Conservation (phyloP, 92 coral and sea anemone genomes). For the Epizoanthus ramosus region DNA sequence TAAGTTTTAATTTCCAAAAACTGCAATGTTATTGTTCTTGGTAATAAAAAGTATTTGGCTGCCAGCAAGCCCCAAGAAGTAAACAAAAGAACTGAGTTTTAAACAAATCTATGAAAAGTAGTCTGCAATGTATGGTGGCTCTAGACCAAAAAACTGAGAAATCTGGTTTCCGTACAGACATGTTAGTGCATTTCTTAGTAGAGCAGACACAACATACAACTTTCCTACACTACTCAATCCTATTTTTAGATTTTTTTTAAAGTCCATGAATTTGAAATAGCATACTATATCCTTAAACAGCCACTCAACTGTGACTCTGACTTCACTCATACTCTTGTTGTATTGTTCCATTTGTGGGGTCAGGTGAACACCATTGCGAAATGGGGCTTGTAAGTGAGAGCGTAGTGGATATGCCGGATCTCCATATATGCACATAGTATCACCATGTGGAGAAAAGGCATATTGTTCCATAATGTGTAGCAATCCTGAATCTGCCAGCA, state of each 20-base stretch:
- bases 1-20: constrained; percentile 18
- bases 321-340: constrained; percentile 52
- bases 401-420: too few species aligned
- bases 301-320: constrained; percentile 38
- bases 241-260: too few species aligned
- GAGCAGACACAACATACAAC: too few species aligned
- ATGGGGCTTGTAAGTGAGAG: constrained; percentile 45
- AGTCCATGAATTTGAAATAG: too few species aligned
- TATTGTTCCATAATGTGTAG: constrained; percentile 14
- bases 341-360: constrained; percentile 47
- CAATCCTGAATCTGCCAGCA: too few species aligned
- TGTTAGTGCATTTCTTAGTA: too few species aligned
- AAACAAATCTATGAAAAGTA: constrained; percentile 48
- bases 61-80: constrained; percentile 5
- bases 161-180: too few species aligned
- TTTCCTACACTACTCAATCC: too few species aligned
- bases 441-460: constrained; percentile 25
- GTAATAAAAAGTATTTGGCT: constrained; percentile 14
- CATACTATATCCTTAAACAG: constrained; percentile 23
- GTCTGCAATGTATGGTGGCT: constrained; percentile 33
- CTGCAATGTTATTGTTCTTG: constrained; percentile 14
- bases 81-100: not conserved
- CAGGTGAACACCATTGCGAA: constrained; percentile 46
- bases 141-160: too few species aligned
- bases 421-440: constrained; percentile 23